phyloP scores from a whole-genome alignment of 1,140 invertebrate genomes.

The Proctacanthus coquilletti region DNA sequence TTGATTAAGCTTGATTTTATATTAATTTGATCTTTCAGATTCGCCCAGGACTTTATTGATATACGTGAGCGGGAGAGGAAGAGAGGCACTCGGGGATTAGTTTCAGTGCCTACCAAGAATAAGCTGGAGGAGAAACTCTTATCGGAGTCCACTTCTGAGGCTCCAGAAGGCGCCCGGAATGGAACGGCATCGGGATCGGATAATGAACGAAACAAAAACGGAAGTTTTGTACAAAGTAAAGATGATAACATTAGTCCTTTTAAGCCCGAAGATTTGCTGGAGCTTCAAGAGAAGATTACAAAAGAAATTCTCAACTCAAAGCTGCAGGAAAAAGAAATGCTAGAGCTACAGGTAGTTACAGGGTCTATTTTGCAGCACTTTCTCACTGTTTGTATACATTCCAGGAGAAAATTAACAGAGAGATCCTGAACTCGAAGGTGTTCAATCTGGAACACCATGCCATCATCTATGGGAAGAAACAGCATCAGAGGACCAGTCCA shows the following conservation, averaged over 20 bases:
- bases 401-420: constrained; percentile 28
- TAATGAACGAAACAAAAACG: too few species aligned
- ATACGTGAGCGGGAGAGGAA: constrained; percentile 64
- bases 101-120: constrained; percentile 12
- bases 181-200: too few species aligned
- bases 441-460: constrained; percentile 12
- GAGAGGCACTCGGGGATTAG: constrained; percentile 22
- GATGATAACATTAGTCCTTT: constrained; percentile 8
- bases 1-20: too few species aligned
- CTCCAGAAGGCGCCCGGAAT: too few species aligned
- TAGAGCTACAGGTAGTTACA: constrained; percentile 26
- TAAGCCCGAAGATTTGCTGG: constrained; percentile 21
- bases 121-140: constrained; percentile 2
- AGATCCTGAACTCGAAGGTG: constrained; percentile 27
- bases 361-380: background rate
- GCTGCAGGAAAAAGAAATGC: constrained; percentile 25
- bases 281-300: constrained; percentile 25
- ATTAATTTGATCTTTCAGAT: constrained; percentile 37
- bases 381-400: constrained; percentile 4
- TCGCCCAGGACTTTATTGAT: constrained; percentile 84
- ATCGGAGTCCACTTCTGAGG: background rate
- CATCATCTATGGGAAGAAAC: constrained; percentile 37
- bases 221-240: too few species aligned
- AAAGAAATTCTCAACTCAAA: constrained; percentile 29
- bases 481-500: constrained; percentile 21